Percentiles rank a stretch among this genome's conserved stretches.
Evolutionary conservation across 2,888 invertebrate genomes (phyloP).

Genomic region (Parnassius mnemosyne): DNA sequence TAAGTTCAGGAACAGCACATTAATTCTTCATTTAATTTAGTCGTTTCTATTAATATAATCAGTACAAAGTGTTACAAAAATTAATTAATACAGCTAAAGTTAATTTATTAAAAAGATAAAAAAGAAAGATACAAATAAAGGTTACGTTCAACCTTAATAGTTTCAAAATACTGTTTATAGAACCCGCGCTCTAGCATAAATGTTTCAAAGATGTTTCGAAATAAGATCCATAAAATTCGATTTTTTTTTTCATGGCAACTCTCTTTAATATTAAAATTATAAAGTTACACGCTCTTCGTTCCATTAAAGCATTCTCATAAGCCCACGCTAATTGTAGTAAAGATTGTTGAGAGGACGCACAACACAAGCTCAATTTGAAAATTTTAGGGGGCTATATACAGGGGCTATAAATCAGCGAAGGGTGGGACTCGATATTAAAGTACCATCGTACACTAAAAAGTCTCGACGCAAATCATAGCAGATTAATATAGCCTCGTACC

Average conservation of each 20-base stretch:
- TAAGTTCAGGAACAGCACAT: neutral
- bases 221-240: constrained; percentile 1
- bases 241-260: constrained; percentile 3
- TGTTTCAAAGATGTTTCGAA: neutral
- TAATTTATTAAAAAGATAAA: too few relatives aligned
- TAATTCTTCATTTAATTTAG: too few relatives aligned
- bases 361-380: constrained; percentile 69
- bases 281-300: constrained; percentile 35
- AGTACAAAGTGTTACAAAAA: too few relatives aligned
- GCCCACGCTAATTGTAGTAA: constrained; percentile 64
- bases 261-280: constrained; percentile 19
- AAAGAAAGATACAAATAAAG: too few relatives aligned
- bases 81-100: too few relatives aligned
- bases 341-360: constrained; percentile 59
- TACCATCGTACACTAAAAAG: constrained; percentile 36
- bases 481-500: neutral
- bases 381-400: constrained; percentile 72
- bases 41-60: too few relatives aligned
- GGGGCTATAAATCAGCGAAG: constrained; percentile 70
- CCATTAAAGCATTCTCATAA: constrained; percentile 56
- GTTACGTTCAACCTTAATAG: too few relatives aligned
- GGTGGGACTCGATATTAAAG: constrained; percentile 61
- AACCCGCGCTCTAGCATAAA: too few relatives aligned
- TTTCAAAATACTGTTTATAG: too few relatives aligned
- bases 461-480: constrained; percentile 9